A percentile compares a stretch with the other conserved stretches of the same genome.
Conservation (phyloP, 2,888 invertebrate genomes). For the Bombyx huttoni region DNA sequence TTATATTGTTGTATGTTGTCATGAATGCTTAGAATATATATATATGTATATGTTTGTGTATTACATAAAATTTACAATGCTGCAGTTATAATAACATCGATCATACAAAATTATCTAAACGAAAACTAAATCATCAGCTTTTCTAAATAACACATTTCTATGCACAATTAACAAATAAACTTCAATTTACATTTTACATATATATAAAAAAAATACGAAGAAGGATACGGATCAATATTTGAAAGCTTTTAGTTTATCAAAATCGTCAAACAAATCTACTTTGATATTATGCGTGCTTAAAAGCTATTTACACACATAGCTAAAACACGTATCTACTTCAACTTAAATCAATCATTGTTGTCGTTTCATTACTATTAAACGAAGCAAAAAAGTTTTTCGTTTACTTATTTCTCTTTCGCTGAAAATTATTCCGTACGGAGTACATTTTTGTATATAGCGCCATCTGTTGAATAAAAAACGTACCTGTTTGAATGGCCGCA, state of each 20-base stretch:
- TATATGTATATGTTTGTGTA: not conserved
- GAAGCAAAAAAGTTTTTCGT: too few species aligned
- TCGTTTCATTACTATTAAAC: too few species aligned
- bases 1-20: too few species aligned
- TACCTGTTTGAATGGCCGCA: conserved; percentile 97
- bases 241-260: not conserved
- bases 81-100: not conserved
- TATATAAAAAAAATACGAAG: not conserved
- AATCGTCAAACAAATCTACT: not conserved
- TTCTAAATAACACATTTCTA: conserved; percentile 2
- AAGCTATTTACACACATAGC: not conserved
- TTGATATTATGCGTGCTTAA: not conserved
- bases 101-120: not conserved
- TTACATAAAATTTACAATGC: not conserved
- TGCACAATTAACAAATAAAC: not conserved
- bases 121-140: conserved; percentile 4
- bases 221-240: not conserved
- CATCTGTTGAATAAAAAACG: conserved; percentile 45
- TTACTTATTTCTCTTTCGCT: too few species aligned
- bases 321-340: not conserved
- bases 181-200: not conserved
- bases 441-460: conserved; percentile 23
- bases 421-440: too few species aligned
- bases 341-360: too few species aligned
- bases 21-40: too few species aligned